phyloP scores from a whole-genome alignment of 2,797 vertebrate genomes.

The Tinamus major region DNA sequence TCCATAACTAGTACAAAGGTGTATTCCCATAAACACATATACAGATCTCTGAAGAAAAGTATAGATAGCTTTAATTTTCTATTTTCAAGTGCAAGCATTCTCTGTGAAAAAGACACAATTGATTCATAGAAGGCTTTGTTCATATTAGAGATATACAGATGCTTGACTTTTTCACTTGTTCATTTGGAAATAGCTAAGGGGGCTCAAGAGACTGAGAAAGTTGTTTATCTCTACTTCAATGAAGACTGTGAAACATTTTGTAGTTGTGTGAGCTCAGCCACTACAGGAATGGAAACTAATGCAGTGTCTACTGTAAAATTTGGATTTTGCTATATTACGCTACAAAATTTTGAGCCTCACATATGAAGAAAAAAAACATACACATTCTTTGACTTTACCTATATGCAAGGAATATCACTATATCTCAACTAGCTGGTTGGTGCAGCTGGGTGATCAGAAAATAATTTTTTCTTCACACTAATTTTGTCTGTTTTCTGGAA shows the following conservation, averaged over 20 bases:
- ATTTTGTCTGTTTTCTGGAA: slow-evolving; percentile 38
- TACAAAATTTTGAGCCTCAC: not conserved
- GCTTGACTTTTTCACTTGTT: slow-evolving; percentile 21
- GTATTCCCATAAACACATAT: not conserved
- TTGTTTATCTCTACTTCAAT: not conserved
- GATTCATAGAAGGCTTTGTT: slow-evolving; percentile 14
- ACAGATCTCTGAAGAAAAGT: not conserved
- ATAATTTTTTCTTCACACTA: slow-evolving; percentile 45
- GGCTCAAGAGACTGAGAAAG: not conserved
- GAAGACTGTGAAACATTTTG: slow-evolving; percentile 5
- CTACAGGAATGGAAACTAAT: not conserved
- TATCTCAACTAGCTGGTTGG: not conserved
- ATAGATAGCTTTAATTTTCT: not conserved
- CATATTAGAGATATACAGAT: not conserved
- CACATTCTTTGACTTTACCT: not conserved
- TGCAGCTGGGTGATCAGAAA: slow-evolving; percentile 42
- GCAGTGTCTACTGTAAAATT: not conserved
- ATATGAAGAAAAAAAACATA: not conserved
- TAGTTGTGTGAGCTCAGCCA: not conserved
- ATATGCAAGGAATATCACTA: not conserved
- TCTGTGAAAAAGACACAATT: not conserved
- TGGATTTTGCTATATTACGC: not conserved
- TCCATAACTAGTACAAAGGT: not conserved
- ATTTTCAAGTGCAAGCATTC: not conserved
- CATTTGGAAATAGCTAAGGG: slow-evolving; percentile 8